A percentile compares a stretch with the other conserved stretches of the same genome.
These are phyloP conservation scores for Pachypsylla venusta DNA, from an alignment of 1,140 invertebrate species.

Conservation along the genomic window DNA sequence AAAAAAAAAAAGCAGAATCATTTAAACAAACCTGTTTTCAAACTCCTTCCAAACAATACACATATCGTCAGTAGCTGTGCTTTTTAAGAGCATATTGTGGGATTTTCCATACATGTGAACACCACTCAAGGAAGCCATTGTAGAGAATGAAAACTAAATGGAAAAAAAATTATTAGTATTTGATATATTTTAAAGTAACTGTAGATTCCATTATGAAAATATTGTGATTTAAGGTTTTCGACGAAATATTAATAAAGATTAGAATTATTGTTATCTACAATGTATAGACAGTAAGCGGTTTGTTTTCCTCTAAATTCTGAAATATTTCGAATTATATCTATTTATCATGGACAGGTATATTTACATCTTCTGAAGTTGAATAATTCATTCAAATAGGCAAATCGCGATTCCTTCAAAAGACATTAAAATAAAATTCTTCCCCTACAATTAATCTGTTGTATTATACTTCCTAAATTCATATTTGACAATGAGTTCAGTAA, in stretches of 20 bases:
- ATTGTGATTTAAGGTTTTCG: not conserved
- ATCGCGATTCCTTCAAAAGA: no score
- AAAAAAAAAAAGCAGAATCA: no score
- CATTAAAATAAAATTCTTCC: no score
- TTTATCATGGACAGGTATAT: no score
- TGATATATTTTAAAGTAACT: constrained; percentile 12
- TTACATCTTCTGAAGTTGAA: no score
- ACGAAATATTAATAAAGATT: constrained; percentile 15
- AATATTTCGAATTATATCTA: not conserved
- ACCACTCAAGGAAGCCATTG: constrained; percentile 63
- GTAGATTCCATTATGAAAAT: constrained; percentile 7
- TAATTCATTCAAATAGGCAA: no score
- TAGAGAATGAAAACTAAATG: constrained; percentile 57
- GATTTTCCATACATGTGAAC: constrained; percentile 70
- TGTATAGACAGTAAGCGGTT: no score
- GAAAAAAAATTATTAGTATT: constrained; percentile 15
- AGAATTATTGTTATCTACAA: not conserved
- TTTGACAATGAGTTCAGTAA: no score
- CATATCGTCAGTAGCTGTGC: constrained; percentile 48
- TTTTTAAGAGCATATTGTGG: constrained; percentile 45
- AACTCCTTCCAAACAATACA: constrained; percentile 61
- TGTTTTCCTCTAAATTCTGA: not conserved
- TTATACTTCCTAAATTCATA: no score
- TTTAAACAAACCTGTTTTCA: constrained; percentile 1
- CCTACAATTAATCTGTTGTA: no score